Evolutionary conservation across 2,888 invertebrate species (phyloP), one percentile per base, ranked within the genome.

Genomic region (Clepsis dumicolana): DNA sequence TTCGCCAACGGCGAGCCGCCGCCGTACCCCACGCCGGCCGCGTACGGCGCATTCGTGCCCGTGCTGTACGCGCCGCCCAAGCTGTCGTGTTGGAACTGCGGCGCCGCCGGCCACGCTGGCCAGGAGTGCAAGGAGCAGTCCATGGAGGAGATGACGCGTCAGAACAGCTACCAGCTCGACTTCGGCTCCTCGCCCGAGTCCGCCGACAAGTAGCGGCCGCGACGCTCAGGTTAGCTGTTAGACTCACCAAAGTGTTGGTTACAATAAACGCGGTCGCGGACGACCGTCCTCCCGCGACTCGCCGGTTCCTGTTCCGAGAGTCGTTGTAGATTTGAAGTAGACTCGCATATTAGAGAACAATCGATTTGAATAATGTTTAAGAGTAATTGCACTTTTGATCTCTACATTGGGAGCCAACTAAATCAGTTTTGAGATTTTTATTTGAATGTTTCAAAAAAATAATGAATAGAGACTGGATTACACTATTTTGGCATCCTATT

Each of bases 31-130:
- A 81, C 93, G 83, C 88, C 89, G 76, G 89, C 88, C 74, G 90
- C 87, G 25, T 91, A 90, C 82, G 84, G 90, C 78, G 84, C 89
- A 67, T 93, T 86, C 83, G 91, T 94, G 72, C 94, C 94, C n/a
- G 92, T 94, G 41, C 89, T 93, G 72, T 94, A 92, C 80, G 94
- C 95, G 74, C 94, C 94, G 61, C 94, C 95, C 53, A 95, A 96
- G 85, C 91, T 95, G 64, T 97, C 97, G 52, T 99, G 98, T 90
- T 98, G 97, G 94, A 99, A 98, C 88, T 99, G 99, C 91, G 98
- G 98, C 71, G 96, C 96, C 64, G 95, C 95, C 65, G 96, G 95
- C 62, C 98, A 99, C 88, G 94, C 95, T 61, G 98, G 98, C 25
- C 94, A 95, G 78, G 98, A 98, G 77, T 99, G 98, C 87, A 96